Base-by-base conservation (phyloP, 1,140 invertebrate species). In the Portunus trituberculatus region DNA sequence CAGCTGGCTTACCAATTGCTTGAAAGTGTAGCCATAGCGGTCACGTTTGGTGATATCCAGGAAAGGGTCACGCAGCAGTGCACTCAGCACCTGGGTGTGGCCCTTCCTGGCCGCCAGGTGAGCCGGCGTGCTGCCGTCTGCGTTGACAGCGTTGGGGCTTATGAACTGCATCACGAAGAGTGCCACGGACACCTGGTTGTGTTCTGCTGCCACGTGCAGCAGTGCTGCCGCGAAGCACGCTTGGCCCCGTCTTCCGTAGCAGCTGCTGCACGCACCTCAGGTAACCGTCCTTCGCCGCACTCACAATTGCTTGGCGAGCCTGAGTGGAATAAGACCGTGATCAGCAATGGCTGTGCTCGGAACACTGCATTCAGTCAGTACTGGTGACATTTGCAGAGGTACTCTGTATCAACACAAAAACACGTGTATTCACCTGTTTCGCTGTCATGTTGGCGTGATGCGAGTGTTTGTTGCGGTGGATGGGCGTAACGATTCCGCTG, bases 1-100 rank as follows among this genome's bases (percentile, higher is more conserved):
- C 39, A 1, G 39, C 39, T 7, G 45, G 84, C 76, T 31, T 31
- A 89, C 86, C 93, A 67, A 52, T 20, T 90, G 12, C 25, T 16
- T 94, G 45, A 32, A 89, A 28, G 52, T 76, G 8, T 52, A 67
- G 14, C 86, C 86, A 25, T 0, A 7, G 48, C n/a, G 32, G 32
- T 94, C 93, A 31, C 29, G 31, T 25, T 89, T 90, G 59, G 31
- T 76, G 59, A 8, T 31, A 25, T 94, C 31, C 12, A 94, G 39
- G 10, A 89, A 59, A 29, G 59, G 12, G 59, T 94, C 93, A 25
- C 16, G 29, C 12, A 82, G 14, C 16, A 91, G 39, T 1, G 76
- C 20, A 59, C 32, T 90, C 8, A 94, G 59, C 48, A 94, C 86
- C 10, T 94, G 93, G 7, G 48, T 76, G 93, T 91, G 86, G 6